Percentiles rank a stretch among this genome's conserved stretches.
These are phyloP conservation scores for Abrostola triplasia DNA, from an alignment of 2,888 invertebrate genomes.

Conservation along the genomic window DNA sequence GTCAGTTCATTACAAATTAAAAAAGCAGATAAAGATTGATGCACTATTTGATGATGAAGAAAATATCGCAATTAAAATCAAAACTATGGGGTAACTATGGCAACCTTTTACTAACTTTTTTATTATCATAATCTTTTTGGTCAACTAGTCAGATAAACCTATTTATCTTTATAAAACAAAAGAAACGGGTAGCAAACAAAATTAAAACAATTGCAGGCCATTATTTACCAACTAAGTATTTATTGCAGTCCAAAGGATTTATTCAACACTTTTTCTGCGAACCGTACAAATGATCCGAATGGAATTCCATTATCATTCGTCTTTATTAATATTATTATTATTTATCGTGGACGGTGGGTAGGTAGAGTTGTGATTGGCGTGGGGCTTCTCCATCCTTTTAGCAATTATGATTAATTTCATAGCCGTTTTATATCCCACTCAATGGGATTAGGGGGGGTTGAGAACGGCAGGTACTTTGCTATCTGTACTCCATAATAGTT, in stretches of 20 bases:
- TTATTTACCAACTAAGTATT: slow-evolving; percentile 32
- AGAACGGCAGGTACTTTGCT: not conserved
- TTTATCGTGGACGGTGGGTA: slow-evolving; percentile 52
- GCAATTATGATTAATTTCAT: slow-evolving; percentile 39
- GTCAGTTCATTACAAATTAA: too few species aligned
- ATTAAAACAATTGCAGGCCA: slow-evolving; percentile 33
- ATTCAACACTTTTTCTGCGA: slow-evolving; percentile 14
- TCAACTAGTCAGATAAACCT: not conserved
- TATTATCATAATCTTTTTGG: too few species aligned
- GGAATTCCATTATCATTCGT: slow-evolving; percentile 64
- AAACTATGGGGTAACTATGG: too few species aligned
- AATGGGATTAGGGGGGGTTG: not conserved
- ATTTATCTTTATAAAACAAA: slow-evolving; percentile 9
- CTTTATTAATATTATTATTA: slow-evolving; percentile 69
- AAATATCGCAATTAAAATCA: too few species aligned
- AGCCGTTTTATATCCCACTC: slow-evolving; percentile 15
- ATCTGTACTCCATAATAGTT: too few species aligned
- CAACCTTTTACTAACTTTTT: too few species aligned
- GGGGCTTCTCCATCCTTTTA: slow-evolving; percentile 15
- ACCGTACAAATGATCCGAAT: slow-evolving; percentile 27
- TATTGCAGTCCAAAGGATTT: slow-evolving; percentile 7
- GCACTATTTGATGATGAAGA: too few species aligned
- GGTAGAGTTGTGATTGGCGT: slow-evolving; percentile 32
- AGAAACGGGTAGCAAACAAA: slow-evolving; percentile 7
- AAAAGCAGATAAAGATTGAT: too few species aligned